These are phyloP conservation scores for Tiaroga cobitis DNA, from an alignment of 2,797 vertebrate genomes.

Conservation along the genomic window DNA sequence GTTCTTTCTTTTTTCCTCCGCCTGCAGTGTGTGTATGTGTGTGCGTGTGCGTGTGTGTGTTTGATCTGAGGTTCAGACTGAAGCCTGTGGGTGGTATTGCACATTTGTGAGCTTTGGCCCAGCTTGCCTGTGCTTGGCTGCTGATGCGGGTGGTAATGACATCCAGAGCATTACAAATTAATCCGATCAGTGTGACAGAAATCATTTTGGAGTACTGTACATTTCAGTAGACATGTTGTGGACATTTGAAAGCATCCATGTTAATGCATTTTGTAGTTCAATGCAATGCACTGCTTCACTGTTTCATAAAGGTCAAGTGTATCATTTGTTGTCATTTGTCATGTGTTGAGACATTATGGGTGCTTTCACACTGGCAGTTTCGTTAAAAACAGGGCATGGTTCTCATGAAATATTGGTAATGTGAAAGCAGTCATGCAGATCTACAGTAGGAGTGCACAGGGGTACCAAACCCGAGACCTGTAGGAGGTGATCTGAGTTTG, in stretches of 20 bases:
- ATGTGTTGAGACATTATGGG: background rate
- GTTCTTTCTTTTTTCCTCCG: background rate
- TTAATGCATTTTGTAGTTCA: conserved; percentile 1
- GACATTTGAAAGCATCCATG: background rate
- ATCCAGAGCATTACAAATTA: conserved; percentile 25
- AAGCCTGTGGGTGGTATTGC: conserved; percentile 5
- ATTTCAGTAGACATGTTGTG: background rate
- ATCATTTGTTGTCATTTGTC: background rate
- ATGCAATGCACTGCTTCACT: background rate
- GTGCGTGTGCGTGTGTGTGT: conserved; percentile 20
- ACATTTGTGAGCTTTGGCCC: conserved; percentile 17
- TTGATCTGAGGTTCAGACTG: conserved; percentile 6
- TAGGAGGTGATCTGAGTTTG: background rate
- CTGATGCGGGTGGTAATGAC: conserved; percentile 13
- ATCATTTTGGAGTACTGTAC: background rate
- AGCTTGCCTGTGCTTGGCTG: conserved; percentile 29
- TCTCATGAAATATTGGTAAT: background rate
- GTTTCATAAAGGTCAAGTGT: background rate
- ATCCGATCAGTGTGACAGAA: conserved; percentile 6
- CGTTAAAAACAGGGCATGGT: background rate
- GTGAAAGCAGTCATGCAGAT: background rate
- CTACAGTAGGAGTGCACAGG: background rate
- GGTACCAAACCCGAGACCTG: background rate
- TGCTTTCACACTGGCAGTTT: background rate
- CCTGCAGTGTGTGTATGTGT: background rate